These are phyloP conservation scores for Yoshiicerus persimilis DNA, from an alignment of 1,140 invertebrate genomes.

Conservation along the genomic window DNA sequence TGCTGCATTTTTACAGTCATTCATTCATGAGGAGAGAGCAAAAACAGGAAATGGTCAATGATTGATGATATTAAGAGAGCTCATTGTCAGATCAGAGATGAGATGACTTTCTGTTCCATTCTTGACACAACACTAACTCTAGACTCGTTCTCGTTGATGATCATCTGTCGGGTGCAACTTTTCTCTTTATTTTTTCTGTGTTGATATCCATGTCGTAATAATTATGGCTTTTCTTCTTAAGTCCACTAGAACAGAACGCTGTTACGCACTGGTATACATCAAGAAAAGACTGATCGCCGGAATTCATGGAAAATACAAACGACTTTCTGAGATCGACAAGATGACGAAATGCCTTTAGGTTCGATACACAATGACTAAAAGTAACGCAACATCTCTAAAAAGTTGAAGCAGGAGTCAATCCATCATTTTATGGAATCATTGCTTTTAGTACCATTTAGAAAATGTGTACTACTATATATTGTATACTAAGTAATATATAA, in stretches of 20 bases:
- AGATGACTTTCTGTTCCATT: not conserved
- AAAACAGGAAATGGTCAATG: conserved; percentile 26
- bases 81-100: conserved; percentile 23
- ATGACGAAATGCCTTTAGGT: not conserved
- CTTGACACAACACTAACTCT: not conserved
- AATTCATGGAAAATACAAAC: not conserved
- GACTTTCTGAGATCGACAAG: not conserved
- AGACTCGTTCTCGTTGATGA: not conserved
- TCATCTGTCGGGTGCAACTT: not conserved
- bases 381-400: not conserved
- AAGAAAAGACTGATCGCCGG: not conserved
- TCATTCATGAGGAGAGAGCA: conserved; percentile 2
- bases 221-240: not conserved
- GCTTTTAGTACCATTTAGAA: no score
- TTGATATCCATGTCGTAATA: not conserved
- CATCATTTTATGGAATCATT: not conserved
- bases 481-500: no score
- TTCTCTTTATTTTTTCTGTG: not conserved
- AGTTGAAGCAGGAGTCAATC: not conserved
- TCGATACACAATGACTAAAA: not conserved
- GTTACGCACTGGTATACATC: no score
- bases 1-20: not conserved
- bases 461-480: no score
- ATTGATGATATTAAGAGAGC: conserved; percentile 12
- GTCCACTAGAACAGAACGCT: not conserved